These are phyloP conservation scores for Dryadula phaetusa DNA, from an alignment of 2,888 invertebrate species.

Conservation along the genomic window DNA sequence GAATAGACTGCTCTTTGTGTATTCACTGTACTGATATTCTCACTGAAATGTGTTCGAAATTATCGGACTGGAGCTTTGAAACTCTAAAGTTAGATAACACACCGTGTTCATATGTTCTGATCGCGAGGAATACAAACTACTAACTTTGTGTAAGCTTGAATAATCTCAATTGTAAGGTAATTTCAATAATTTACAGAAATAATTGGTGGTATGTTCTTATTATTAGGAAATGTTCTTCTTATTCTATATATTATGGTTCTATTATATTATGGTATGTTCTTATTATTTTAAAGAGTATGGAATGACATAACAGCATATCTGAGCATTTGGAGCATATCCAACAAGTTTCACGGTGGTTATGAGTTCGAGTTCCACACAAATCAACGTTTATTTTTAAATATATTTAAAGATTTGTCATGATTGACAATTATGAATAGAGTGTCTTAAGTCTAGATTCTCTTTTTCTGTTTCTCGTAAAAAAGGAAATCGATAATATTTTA, in stretches of 20 bases:
- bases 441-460: too few relatives aligned
- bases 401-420: too few relatives aligned
- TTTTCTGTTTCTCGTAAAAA: too few relatives aligned
- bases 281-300: too few relatives aligned
- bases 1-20: constrained; percentile 14
- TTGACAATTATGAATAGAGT: too few relatives aligned
- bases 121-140: not conserved
- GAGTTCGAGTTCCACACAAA: not conserved
- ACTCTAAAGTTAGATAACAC: constrained; percentile 2
- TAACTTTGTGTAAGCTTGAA: not conserved
- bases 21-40: constrained; percentile 15
- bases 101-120: not conserved
- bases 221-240: too few relatives aligned
- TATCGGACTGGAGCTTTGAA: not conserved
- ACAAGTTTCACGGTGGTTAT: not conserved
- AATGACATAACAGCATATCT: not conserved
- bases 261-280: too few relatives aligned
- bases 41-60: constrained; percentile 5
- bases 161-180: not conserved
- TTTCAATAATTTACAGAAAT: not conserved
- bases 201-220: not conserved
- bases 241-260: too few relatives aligned
- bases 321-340: not conserved
- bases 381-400: not conserved
- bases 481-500: too few relatives aligned